Conservation (phyloP, 2,888 invertebrate species). For the Agonopterix subpropinquella region DNA sequence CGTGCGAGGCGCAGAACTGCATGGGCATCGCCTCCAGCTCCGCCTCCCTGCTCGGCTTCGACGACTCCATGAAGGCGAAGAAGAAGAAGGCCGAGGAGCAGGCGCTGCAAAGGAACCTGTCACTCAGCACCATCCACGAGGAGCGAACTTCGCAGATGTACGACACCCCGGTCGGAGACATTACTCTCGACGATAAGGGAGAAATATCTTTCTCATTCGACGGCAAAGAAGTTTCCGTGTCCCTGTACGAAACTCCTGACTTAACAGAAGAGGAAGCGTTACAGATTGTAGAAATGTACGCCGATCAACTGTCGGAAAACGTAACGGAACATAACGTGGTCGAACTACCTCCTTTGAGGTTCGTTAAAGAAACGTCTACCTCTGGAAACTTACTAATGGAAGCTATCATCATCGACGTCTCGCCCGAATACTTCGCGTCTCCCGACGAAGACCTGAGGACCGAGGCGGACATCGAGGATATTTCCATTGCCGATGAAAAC, state of each 20-base stretch:
- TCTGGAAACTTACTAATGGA: constrained; percentile 93
- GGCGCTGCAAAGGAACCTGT: constrained; percentile 83
- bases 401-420: constrained; percentile 92
- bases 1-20: constrained; percentile 92
- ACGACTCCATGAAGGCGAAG: constrained; percentile 79
- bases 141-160: constrained; percentile 92
- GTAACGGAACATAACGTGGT: constrained; percentile 89
- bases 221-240: constrained; percentile 93
- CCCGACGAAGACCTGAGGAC: constrained; percentile 88
- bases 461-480: constrained; percentile 90
- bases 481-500: constrained; percentile 86
- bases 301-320: constrained; percentile 93
- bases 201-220: constrained; percentile 94
- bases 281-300: constrained; percentile 95
- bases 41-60: constrained; percentile 90
- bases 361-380: constrained; percentile 92
- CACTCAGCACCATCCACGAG: constrained; percentile 92
- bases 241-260: constrained; percentile 94
- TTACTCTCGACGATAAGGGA: constrained; percentile 87
- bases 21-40: constrained; percentile 94
- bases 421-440: constrained; percentile 87
- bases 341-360: constrained; percentile 90
- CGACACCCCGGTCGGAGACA: constrained; percentile 86
- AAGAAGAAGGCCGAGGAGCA: constrained; percentile 71
- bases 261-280: constrained; percentile 93